Percentiles rank a stretch among this genome's conserved stretches.
phyloP scores from a whole-genome alignment of 1,140 invertebrate genomes.

The Lepidurus couesii region DNA sequence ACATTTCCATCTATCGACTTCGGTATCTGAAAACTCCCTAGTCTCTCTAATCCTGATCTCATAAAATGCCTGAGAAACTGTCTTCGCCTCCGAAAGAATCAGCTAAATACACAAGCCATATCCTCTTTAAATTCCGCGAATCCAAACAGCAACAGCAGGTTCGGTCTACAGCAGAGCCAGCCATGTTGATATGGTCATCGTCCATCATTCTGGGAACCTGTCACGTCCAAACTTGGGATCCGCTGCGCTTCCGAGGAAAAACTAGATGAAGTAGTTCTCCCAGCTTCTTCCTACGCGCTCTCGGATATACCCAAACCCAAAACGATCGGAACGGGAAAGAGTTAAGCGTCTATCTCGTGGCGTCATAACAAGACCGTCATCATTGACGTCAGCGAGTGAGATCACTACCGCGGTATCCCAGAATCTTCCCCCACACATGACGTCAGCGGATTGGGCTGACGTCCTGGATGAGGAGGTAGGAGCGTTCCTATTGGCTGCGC shows the following conservation, averaged over 20 bases:
- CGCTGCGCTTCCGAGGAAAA: background rate
- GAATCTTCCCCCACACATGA: slow-evolving; percentile 8
- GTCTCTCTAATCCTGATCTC: no score
- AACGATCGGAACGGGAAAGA: background rate
- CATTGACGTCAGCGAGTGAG: slow-evolving; percentile 2
- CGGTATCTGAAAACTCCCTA: no score
- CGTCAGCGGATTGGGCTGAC: background rate
- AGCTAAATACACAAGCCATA: no score
- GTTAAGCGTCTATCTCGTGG: background rate
- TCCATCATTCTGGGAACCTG: background rate
- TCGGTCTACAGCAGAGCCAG: background rate
- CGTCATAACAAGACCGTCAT: background rate
- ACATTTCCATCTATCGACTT: no score
- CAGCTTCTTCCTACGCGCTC: background rate
- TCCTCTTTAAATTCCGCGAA: no score
- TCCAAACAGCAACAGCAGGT: no score
- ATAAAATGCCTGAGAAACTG: no score
- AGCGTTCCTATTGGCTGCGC: background rate
- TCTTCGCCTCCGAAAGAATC: no score
- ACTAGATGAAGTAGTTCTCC: background rate
- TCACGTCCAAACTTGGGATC: background rate
- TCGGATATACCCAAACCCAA: background rate
- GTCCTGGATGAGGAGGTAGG: background rate
- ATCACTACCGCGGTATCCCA: background rate
- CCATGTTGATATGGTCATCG: background rate